phyloP scores from a whole-genome alignment of 2,797 vertebrate species.

The Poeciliopsis infans region DNA sequence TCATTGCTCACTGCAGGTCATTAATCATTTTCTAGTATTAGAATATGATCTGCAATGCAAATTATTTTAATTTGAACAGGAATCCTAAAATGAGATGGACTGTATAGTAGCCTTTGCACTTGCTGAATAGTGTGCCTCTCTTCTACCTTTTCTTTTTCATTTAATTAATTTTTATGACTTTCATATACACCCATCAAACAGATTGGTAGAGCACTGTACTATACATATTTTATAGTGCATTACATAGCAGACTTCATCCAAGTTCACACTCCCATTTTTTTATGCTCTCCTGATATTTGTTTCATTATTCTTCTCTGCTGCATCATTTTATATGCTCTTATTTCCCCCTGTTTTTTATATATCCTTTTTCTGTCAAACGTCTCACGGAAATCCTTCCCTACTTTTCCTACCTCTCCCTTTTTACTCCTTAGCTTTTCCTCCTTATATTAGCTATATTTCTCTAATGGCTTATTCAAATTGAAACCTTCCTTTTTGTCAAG shows the following conservation, averaged over 20 bases:
- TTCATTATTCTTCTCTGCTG: conserved; percentile 56
- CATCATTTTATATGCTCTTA: conserved; percentile 37
- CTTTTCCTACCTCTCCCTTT: conserved; percentile 52
- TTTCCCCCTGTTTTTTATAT: conserved; percentile 44
- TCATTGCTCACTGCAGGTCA: conserved; percentile 98
- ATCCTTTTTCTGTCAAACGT: conserved; percentile 51
- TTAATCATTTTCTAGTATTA: conserved; percentile 8
- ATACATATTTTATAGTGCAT: conserved; percentile 37
- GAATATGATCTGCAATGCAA: not conserved
- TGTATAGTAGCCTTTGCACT: not conserved
- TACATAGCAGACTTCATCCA: conserved; percentile 57
- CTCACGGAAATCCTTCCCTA: conserved; percentile 65
- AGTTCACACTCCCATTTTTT: conserved; percentile 45
- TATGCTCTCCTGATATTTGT: conserved; percentile 45
- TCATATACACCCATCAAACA: conserved; percentile 21
- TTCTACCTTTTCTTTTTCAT: not conserved
- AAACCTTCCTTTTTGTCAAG: conserved; percentile 63
- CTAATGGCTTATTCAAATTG: conserved; percentile 71
- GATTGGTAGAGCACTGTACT: conserved; percentile 15
- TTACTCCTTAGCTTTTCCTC: conserved; percentile 49
- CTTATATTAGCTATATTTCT: conserved; percentile 59
- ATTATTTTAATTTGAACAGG: not conserved
- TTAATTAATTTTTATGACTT: not conserved
- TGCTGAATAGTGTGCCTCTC: not conserved
- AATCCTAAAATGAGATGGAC: not conserved